Evolutionary conservation across 2,113 vertebrate species (phyloP).

Genomic region (Rafetus swinhoei): DNA sequence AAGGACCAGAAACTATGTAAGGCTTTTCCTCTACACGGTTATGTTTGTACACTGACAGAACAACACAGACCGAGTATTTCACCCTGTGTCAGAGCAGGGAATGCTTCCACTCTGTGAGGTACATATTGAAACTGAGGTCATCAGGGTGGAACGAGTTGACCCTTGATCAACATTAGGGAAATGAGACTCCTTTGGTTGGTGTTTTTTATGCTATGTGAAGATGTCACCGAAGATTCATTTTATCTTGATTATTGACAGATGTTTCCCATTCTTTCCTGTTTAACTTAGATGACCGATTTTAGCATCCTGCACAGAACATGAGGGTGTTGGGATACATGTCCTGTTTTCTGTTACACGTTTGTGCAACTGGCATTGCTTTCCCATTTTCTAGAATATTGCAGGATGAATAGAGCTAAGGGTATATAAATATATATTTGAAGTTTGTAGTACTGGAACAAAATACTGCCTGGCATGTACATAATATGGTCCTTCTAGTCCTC

Average conservation of each 20-base stretch:
- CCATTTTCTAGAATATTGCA: neutral
- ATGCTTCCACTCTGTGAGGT: no score
- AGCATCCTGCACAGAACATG: neutral
- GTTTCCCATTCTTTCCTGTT: neutral
- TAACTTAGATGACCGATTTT: neutral
- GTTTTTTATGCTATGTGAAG: neutral
- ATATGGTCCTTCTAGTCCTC: neutral
- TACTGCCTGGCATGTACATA: neutral
- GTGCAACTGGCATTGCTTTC: neutral
- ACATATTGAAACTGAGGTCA: neutral
- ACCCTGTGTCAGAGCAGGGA: neutral
- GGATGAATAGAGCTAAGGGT: neutral
- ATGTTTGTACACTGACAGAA: neutral
- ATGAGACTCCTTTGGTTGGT: accelerated
- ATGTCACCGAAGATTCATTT: slow-evolving; percentile 10
- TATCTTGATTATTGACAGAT: neutral
- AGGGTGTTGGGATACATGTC: neutral
- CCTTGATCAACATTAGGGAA: neutral
- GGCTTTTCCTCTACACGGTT: neutral
- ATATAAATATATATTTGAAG: slow-evolving; percentile 36
- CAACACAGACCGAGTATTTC: neutral
- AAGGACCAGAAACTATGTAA: neutral
- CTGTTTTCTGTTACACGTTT: slow-evolving; percentile 9
- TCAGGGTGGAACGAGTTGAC: neutral
- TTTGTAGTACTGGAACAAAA: neutral